Conservation (phyloP, 1,140 invertebrate genomes). For the Drosophila malerkotliana region DNA sequence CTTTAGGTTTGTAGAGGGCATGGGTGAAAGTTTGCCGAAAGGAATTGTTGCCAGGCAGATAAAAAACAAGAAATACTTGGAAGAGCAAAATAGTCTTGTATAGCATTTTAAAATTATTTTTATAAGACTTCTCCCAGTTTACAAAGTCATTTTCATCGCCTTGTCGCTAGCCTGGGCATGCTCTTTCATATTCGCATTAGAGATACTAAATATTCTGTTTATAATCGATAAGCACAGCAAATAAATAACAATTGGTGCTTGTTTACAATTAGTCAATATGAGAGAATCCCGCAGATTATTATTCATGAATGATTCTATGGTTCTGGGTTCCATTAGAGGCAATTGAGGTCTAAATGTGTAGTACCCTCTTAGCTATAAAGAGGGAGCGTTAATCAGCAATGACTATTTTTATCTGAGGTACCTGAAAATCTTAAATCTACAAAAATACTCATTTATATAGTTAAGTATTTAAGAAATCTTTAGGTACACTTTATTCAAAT, state of each 20-base stretch:
- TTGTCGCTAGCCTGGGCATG: constrained; percentile 58
- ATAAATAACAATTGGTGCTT: constrained; percentile 50
- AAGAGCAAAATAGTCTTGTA: not conserved
- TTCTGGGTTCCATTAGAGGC: constrained; percentile 44
- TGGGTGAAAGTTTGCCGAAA: constrained; percentile 21
- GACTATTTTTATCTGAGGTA: no score
- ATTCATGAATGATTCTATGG: constrained; percentile 60
- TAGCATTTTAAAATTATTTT: not conserved
- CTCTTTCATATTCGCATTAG: constrained; percentile 54
- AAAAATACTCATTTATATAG: no score
- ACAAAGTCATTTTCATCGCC: constrained; percentile 37
- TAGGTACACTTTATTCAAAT: not conserved
- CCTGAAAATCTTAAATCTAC: no score
- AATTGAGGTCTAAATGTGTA: constrained; percentile 25
- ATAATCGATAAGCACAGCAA: constrained; percentile 50
- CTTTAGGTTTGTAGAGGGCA: constrained; percentile 8
- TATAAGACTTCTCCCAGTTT: not conserved
- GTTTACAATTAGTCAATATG: constrained; percentile 53
- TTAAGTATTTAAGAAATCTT: not conserved
- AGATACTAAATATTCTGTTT: constrained; percentile 58
- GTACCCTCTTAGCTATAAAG: no score
- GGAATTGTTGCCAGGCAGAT: constrained; percentile 18
- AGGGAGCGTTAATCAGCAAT: no score
- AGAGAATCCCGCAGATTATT: constrained; percentile 32
- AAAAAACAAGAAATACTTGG: not conserved